Evolutionary conservation across 1,140 invertebrate genomes (phyloP), one percentile per base, ranked within the genome.

Genomic region (Drosophila nebulosa): DNA sequence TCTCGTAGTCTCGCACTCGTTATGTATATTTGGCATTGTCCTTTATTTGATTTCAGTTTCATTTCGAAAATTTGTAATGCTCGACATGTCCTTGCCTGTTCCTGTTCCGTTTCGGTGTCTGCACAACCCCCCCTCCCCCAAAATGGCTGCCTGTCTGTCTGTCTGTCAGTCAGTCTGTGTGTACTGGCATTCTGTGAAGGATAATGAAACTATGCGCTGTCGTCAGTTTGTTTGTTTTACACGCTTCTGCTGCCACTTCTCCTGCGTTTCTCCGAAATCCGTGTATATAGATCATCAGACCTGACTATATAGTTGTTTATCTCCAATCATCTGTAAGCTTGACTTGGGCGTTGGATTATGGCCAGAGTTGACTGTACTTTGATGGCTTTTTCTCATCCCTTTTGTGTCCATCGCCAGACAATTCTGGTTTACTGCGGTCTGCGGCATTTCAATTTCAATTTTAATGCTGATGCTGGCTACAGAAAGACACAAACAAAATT

Each of bases 41-140:
- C 79, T 83, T 86, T 88, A 88, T 86, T 88, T 86, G 83, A 86
- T 86, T 86, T 86, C 83, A 86, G 78, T 86, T 86, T 86, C 83
- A 79, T 88, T 86, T 88, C 67, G 74, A 79, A 83, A 88, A 88
- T 86, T 86, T 88, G 83, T 83, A 86, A 86, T 86, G 78, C 83
- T 71, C 71, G 59, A 67, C 83, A 81, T 86, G 83, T 68, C 79
- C 67, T 69, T 70, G 73, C 66, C 74, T 67, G 66, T 74, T 71
- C 67, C 69, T 76, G 70, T 64, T 68, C 42, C 74, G 61, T 64
- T 70, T 26, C 74, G 61, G 35, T 53, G 67, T 69, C 74, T 70
- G 65, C 39, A 46, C 53, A 58, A 53, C 59, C 3, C 64, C 2
- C 30, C 30, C 10, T 2, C 30, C 30, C 30, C 9, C 24, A n/a